phyloP scores from a whole-genome alignment of 2,797 vertebrate species.

The Loriculus beryllinus region DNA sequence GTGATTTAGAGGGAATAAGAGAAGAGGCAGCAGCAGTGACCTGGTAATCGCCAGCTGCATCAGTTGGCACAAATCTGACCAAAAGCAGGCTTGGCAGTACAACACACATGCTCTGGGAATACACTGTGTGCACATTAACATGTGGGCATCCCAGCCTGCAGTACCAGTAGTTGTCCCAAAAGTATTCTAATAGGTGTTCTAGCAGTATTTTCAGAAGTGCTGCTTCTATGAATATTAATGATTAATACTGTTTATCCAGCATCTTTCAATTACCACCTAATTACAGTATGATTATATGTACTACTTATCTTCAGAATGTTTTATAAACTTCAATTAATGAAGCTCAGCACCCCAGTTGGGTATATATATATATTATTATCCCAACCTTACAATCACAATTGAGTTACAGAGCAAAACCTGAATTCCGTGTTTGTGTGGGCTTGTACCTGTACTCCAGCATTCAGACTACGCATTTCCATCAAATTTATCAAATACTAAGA shows the following conservation, averaged over 20 bases:
- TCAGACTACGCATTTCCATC: not conserved
- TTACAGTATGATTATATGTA: slow-evolving; percentile 60
- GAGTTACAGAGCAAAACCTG: not conserved
- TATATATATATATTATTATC: not conserved
- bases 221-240: slow-evolving; percentile 56
- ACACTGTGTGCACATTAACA: accelerated
- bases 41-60: not conserved
- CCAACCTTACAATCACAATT: not conserved
- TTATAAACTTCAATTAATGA: slow-evolving; percentile 58
- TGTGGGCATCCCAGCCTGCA: not conserved
- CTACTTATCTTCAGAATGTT: slow-evolving; percentile 57
- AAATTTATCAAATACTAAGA: not conserved
- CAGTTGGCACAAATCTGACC: not conserved
- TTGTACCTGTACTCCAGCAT: not conserved
- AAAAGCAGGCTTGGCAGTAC: not conserved
- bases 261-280: slow-evolving; percentile 69
- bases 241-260: slow-evolving; percentile 61
- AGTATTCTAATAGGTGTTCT: not conserved
- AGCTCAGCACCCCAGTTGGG: slow-evolving; percentile 14
- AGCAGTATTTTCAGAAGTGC: slow-evolving; percentile 12
- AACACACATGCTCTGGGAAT: accelerated
- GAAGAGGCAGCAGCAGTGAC: not conserved
- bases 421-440: not conserved
- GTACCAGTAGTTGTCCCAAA: not conserved
- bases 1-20: not conserved